Conservation (phyloP, 2,888 invertebrate species). For the Sabatieria punctata region DNA sequence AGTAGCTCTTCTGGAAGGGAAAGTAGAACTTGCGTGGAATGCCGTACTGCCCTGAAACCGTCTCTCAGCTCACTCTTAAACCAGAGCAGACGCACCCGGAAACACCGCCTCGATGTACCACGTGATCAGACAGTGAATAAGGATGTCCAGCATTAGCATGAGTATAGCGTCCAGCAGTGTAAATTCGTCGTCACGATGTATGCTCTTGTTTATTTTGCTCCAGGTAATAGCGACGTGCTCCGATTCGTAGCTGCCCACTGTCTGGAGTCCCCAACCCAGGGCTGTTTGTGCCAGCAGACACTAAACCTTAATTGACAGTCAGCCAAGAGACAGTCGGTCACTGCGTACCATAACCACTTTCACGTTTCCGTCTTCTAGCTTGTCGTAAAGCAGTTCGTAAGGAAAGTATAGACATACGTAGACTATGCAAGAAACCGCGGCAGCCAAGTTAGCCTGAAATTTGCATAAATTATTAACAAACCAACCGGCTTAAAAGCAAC, state of each 20-base stretch:
- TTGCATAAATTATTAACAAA: too few relatives aligned
- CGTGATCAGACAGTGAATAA: constrained; percentile 41
- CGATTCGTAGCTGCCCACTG: constrained; percentile 54
- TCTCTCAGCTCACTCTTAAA: neutral
- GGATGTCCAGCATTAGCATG: constrained; percentile 42
- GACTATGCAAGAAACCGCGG: constrained; percentile 40
- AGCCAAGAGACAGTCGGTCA: too few relatives aligned
- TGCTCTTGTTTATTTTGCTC: constrained; percentile 11
- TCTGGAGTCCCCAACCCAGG: constrained; percentile 59
- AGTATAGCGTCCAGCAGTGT: neutral
- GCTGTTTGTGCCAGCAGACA: constrained; percentile 63
- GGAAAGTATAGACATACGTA: constrained; percentile 37
- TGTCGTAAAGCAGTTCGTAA: constrained; percentile 20
- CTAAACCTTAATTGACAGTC: too few relatives aligned
- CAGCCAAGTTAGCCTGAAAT: constrained; percentile 46
- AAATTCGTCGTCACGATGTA: neutral
- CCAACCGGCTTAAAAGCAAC: too few relatives aligned
- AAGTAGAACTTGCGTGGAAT: constrained; percentile 44
- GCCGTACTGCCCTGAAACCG: constrained; percentile 30
- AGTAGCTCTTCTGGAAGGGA: constrained; percentile 38
- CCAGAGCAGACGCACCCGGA: constrained; percentile 41
- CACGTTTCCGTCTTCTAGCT: too few relatives aligned
- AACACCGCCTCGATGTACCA: constrained; percentile 46
- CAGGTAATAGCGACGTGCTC: constrained; percentile 25
- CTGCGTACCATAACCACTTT: too few relatives aligned